Conservation (phyloP, 2,113 vertebrate species). For the Oenanthe oenanthe region DNA sequence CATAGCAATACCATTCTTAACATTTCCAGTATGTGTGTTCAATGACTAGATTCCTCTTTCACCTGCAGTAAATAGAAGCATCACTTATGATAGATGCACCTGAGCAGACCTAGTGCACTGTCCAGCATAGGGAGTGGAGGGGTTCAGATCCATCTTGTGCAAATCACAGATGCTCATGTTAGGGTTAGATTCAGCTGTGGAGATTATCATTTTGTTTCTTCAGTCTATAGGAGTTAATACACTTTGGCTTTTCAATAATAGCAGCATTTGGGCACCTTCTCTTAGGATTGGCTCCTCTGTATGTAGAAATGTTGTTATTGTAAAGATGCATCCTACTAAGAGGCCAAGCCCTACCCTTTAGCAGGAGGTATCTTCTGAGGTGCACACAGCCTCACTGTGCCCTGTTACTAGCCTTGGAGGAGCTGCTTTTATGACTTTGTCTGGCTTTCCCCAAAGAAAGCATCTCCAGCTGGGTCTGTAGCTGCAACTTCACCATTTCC, state of each 20-base stretch:
- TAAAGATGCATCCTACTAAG: background rate
- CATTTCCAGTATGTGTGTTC: background rate
- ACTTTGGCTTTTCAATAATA: background rate
- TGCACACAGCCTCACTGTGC: background rate
- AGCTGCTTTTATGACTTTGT: background rate
- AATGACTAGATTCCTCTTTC: background rate
- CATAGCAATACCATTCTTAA: background rate
- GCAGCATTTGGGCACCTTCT: background rate
- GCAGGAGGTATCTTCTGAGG: background rate
- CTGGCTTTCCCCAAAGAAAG: background rate
- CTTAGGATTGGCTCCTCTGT: background rate
- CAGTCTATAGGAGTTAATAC: background rate
- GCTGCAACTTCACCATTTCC: background rate
- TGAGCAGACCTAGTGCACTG: background rate
- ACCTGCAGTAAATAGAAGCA: background rate
- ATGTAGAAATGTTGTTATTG: background rate
- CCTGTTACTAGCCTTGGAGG: background rate
- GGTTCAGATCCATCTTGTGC: background rate
- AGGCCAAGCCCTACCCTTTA: background rate
- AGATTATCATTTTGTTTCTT: background rate
- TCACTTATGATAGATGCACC: background rate
- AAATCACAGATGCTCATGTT: background rate
- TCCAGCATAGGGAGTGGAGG: rapidly evolving
- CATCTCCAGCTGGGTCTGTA: background rate
- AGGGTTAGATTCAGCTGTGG: background rate